Conservation (phyloP, 2,888 invertebrate species). For the Macaria notata region DNA sequence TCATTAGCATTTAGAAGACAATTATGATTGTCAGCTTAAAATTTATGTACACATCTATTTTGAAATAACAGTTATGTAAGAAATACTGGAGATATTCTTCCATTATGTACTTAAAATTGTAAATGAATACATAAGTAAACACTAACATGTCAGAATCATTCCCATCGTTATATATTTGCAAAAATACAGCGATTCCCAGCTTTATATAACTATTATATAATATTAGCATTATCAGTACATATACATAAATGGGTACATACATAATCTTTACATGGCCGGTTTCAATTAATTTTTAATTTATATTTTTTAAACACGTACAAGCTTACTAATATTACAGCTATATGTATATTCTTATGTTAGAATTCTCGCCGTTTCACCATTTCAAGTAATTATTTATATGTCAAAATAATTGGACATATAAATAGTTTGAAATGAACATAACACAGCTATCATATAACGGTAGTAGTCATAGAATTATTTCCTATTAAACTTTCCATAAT, state of each 20-base stretch:
- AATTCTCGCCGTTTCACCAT: slow-evolving; percentile 16
- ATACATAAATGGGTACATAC: slow-evolving; percentile 35
- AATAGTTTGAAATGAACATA: too few species aligned
- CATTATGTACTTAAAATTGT: too few species aligned
- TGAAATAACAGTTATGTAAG: too few species aligned
- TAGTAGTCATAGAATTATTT: too few species aligned
- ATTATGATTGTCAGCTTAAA: too few species aligned
- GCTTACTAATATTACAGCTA: slow-evolving; percentile 62
- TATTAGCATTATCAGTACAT: slow-evolving; percentile 61
- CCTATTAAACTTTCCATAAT: too few species aligned
- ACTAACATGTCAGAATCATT: neutral
- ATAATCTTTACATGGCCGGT: slow-evolving; percentile 69
- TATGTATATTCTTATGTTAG: slow-evolving; percentile 47
- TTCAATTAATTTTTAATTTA: slow-evolving; percentile 55
- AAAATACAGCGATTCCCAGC: slow-evolving; percentile 68
- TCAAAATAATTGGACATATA: neutral
- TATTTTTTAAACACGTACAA: slow-evolving; percentile 41
- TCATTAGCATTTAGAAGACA: too few species aligned
- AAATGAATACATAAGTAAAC: neutral
- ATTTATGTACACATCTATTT: too few species aligned
- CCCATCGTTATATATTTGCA: slow-evolving; percentile 47
- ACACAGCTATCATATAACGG: too few species aligned
- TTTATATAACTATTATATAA: slow-evolving; percentile 44
- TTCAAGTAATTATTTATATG: slow-evolving; percentile 4
- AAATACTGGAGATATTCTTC: too few species aligned